Evolutionary conservation across 2,797 vertebrate species (phyloP).

Genomic region (Aphelocoma californica): DNA sequence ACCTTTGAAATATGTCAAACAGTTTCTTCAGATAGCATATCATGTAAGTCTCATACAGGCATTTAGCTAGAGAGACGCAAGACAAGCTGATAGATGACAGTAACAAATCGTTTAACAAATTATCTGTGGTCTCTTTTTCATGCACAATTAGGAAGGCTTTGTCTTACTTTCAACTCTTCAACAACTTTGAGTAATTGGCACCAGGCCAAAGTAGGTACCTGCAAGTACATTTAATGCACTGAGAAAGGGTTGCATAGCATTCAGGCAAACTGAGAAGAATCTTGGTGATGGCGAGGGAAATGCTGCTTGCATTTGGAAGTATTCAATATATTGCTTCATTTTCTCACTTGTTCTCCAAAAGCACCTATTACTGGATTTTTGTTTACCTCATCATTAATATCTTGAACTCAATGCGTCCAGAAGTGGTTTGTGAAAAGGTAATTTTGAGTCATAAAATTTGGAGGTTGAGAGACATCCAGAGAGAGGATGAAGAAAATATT

Average conservation of each 20-base stretch:
- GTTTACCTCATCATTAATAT: neutral
- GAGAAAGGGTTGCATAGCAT: neutral
- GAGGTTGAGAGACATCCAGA: neutral
- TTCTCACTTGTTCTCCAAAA: constrained; percentile 20
- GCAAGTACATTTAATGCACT: neutral
- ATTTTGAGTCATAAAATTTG: neutral
- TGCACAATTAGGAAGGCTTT: constrained; percentile 7
- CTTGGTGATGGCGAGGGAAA: constrained; percentile 13
- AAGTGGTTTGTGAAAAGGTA: neutral
- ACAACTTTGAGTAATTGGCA: neutral
- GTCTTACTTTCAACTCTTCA: constrained; percentile 28
- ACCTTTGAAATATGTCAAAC: neutral
- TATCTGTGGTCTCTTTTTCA: neutral
- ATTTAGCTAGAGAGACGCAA: neutral
- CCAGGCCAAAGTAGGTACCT: constrained; percentile 21
- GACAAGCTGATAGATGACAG: neutral
- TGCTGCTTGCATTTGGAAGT: neutral
- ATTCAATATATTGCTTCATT: neutral
- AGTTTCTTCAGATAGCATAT: neutral
- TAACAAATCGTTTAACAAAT: neutral
- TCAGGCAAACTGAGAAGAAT: constrained; percentile 11
- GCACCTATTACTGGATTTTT: neutral
- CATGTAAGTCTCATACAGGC: neutral
- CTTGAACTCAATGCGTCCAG: neutral
- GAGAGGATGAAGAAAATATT: neutral